Base-by-base conservation (phyloP, 2,888 invertebrate genomes). In the Notodonta ziczac region DNA sequence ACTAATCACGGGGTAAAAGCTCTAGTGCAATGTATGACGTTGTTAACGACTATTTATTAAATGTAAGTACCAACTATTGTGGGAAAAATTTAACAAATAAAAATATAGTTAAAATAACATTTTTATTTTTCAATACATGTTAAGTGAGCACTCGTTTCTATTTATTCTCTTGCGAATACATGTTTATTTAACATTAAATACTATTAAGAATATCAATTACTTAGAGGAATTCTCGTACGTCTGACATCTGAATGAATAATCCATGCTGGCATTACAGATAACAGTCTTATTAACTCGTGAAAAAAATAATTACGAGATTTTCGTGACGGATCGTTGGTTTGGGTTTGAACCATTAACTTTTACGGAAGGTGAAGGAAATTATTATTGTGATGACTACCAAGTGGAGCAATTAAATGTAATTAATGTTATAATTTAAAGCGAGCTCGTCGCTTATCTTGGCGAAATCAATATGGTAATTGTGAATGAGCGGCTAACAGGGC, bases 391-490 rank as follows among this genome's bases (percentile, higher is more conserved):
- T 9, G 52, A 56, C 56, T 55, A 58, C 59, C 59, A 72, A 69
- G 66, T 73, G 60, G 65, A 67, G 68, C 66, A 78, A 78, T 80
- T 79, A 79, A 72, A 77, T 64, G 50, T 74, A 70, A 76, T 74
- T 77, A 61, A 74, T 66, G 67, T 68, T 74, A 70, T 73, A 78
- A 77, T 76, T 79, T 81, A 68, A 57, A 66, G 57, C 60, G 13
- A 63, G 68, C 71, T 72, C 69, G 66, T 76, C 71, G 62, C 77
- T 86, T 89, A 87, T 90, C 87, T 75, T 64, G 72, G 78, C 77
- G 75, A 83, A 86, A 90, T 90, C 90, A 86, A 87, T 90, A 90
- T 89, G 84, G 73, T 86, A 89, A 87, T 90, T 79, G 61, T 76
- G 64, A 80, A 74, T 72, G 78, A 75, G 71, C 69, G 71, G 52